Evolutionary conservation across 2,797 vertebrate species (phyloP), one percentile per base, ranked within the genome.

Genomic region (Tamandua tetradactyla): DNA sequence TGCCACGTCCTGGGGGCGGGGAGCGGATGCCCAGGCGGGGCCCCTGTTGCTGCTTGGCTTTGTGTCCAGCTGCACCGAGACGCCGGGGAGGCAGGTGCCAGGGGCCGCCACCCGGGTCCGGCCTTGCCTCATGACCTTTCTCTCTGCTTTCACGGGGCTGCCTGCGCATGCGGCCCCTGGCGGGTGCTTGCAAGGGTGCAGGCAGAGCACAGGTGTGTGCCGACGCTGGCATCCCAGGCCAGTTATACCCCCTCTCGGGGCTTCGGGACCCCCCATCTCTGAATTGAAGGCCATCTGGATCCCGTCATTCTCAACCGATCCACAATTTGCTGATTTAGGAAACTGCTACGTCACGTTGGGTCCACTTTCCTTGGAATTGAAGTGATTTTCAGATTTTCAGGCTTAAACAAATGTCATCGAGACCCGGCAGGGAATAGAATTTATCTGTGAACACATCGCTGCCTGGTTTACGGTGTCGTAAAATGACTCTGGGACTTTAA

Each of bases 1-100:
- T 15, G 52, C 23, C 0, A 35, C n/a, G 20, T 8, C 75, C n/a
- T 13, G 6, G n/a, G 0, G 0, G 7, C 9, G 7, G 7, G 23
- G 17, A 52, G 75, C 22, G 55, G 49, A 32, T 14, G 2, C 71
- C 17, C 2, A 12, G n/a, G n/a, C 12, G 20, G 11, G n/a, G 49
- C 12, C n/a, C 20, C 20, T 2, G 25, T 55, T 20, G 37, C 76
- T 57, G 15, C 15, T 27, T 13, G 27, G 55, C 37, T 42, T 61
- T 80, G 32, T 22, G 10, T 42, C 27, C 18, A 8, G 37, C 3
- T 0, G 3, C 22, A 20, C 55, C 20, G 10, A 12, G n/a, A 30
- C 1, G 2, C 27, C 1, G 59, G 37, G 17, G 10, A 17, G 15
- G 0, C 0, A 6, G 11, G 37, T 8, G 18, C 55, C 15, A 17